Conservation (phyloP, 2,888 invertebrate species). For the Griposia aprilina region DNA sequence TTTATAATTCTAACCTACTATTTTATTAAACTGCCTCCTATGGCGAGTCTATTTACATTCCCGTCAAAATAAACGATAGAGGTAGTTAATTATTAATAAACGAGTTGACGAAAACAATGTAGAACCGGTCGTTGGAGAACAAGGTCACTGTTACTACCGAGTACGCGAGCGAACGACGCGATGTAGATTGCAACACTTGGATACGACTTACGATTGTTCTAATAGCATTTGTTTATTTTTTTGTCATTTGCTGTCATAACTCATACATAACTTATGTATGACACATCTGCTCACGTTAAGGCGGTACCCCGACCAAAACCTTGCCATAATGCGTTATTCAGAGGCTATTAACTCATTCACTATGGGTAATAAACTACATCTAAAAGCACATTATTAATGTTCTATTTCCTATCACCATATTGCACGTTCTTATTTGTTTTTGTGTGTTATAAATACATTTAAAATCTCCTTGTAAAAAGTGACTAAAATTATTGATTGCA, state of each 20-base stretch:
- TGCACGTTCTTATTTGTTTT: too few species aligned
- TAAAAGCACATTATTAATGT: too few species aligned
- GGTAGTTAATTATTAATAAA: not conserved
- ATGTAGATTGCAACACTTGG: not conserved
- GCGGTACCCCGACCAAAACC: too few species aligned
- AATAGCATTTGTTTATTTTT: not conserved
- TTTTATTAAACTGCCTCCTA: not conserved
- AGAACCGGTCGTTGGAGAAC: constrained; percentile 50
- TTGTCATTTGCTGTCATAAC: too few species aligned
- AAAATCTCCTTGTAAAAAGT: too few species aligned
- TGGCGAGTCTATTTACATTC: not conserved
- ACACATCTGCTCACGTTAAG: not conserved
- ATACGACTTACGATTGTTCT: constrained; percentile 5
- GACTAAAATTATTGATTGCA: too few species aligned
- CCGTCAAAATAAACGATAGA: not conserved
- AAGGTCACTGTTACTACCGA: constrained; percentile 27
- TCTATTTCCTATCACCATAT: too few species aligned
- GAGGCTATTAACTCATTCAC: too few species aligned
- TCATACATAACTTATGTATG: too few species aligned
- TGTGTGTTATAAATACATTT: too few species aligned
- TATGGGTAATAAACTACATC: too few species aligned
- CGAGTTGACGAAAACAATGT: constrained; percentile 48
- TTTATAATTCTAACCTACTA: not conserved
- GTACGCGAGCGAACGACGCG: not conserved
- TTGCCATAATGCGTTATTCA: too few species aligned